phyloP scores from a whole-genome alignment of 2,797 vertebrate species.

The Anabas testudineus region DNA sequence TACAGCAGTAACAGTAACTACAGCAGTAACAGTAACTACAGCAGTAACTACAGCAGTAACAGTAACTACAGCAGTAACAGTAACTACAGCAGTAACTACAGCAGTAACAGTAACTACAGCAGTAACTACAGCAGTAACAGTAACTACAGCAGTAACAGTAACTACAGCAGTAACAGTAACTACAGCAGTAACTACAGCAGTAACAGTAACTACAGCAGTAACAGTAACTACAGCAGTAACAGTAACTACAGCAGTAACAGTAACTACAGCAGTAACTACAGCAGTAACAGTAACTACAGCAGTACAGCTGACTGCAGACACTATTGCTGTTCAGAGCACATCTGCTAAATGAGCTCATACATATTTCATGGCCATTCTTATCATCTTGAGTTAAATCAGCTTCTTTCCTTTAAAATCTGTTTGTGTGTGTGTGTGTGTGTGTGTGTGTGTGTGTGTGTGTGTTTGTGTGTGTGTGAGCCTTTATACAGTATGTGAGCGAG shows the following conservation, averaged over 20 bases:
- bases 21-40: no score
- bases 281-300: background rate
- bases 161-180: no score
- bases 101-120: background rate
- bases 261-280: no score
- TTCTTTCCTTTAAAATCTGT: constrained; percentile 43
- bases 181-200: constrained; percentile 38
- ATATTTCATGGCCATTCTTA: constrained; percentile 61
- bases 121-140: no score
- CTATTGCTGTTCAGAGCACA: constrained; percentile 51
- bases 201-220: background rate
- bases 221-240: no score
- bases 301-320: constrained; percentile 32
- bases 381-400: constrained; percentile 58
- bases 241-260: no score
- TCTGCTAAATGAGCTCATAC: constrained; percentile 63
- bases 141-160: no score
- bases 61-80: no score
- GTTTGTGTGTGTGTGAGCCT: constrained; percentile 17
- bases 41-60: no score
- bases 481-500: background rate
- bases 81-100: no score
- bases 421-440: background rate
- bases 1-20: no score
- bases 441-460: background rate